These are phyloP conservation scores for Cladopsammia gracilis DNA, from an alignment of 64 coral and sea anemone genomes.

Conservation along the genomic window DNA sequence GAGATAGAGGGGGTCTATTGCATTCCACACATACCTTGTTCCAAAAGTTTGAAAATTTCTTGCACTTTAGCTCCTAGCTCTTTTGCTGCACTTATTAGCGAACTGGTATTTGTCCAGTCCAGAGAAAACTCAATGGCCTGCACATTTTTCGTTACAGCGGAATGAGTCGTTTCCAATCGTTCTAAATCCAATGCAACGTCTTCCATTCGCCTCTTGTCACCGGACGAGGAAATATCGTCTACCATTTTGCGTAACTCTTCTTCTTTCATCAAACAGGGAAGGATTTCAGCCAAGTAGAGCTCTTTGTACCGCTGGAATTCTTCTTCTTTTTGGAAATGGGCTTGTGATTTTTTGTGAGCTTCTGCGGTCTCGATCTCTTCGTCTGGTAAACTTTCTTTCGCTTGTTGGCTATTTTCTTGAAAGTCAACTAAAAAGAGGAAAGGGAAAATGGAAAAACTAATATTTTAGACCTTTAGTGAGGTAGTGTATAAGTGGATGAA, in stretches of 20 bases:
- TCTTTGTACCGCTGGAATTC: constrained; percentile 53
- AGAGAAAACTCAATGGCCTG: constrained; percentile 2
- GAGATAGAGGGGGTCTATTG: no score
- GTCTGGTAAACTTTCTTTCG: neutral
- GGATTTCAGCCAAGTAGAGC: constrained; percentile 44
- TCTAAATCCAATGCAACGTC: constrained; percentile 9
- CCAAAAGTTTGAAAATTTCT: neutral
- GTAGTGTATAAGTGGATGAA: no score
- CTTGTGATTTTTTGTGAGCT: constrained; percentile 10
- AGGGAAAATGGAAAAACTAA: neutral
- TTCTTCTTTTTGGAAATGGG: constrained; percentile 32
- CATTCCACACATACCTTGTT: constrained; percentile 2
- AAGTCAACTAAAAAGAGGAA: neutral
- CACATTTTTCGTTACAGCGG: neutral
- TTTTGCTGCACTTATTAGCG: neutral
- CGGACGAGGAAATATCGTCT: neutral
- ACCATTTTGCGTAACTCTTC: neutral
- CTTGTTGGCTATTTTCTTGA: neutral
- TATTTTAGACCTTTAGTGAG: neutral
- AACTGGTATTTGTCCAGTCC: neutral
- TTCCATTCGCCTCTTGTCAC: neutral
- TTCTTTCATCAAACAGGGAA: constrained; percentile 40
- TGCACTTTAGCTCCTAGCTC: neutral
- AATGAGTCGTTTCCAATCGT: neutral
- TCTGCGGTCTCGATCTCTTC: neutral